Percentiles rank a stretch among this genome's conserved stretches.
Conservation (phyloP, 2,888 invertebrate species). For the Cosmopolites sordidus region DNA sequence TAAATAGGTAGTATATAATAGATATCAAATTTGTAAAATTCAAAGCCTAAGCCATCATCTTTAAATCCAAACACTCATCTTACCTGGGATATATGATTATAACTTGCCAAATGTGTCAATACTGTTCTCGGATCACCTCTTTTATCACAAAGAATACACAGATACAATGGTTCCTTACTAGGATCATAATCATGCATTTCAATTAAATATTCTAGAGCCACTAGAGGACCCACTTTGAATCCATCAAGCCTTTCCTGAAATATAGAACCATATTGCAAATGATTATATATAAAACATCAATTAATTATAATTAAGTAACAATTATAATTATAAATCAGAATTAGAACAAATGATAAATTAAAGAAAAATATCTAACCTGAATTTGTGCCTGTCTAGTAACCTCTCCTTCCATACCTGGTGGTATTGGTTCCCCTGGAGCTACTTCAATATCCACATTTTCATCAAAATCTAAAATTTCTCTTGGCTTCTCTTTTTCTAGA, state of each 20-base stretch:
- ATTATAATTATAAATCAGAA: no score
- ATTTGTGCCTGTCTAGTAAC: conserved; percentile 43
- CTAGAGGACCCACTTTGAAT: conserved; percentile 52
- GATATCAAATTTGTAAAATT: no score
- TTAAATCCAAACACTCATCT: no score
- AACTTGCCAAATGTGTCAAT: conserved; percentile 72
- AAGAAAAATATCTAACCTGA: conserved; percentile 34
- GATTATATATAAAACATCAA: no score
- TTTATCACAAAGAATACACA: conserved; percentile 75
- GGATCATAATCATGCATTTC: conserved; percentile 64
- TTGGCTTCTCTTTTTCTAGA: conserved; percentile 8
- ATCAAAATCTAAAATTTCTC: conserved; percentile 18
- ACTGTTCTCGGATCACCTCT: conserved; percentile 75
- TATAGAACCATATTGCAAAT: background rate
- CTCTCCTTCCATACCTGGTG: conserved; percentile 67
- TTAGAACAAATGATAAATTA: no score
- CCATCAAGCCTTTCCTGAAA: conserved; percentile 51
- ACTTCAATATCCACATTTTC: conserved; percentile 37
- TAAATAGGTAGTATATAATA: no score
- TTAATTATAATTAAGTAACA: no score
- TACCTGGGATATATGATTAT: conserved; percentile 58
- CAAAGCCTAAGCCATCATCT: no score
- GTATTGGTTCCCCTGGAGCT: conserved; percentile 64
- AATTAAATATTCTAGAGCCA: conserved; percentile 77
- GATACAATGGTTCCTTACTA: conserved; percentile 67